Percentiles rank a stretch among this genome's conserved stretches.
Conservation (phyloP, 1,140 invertebrate species). For the Papilio polytes region DNA sequence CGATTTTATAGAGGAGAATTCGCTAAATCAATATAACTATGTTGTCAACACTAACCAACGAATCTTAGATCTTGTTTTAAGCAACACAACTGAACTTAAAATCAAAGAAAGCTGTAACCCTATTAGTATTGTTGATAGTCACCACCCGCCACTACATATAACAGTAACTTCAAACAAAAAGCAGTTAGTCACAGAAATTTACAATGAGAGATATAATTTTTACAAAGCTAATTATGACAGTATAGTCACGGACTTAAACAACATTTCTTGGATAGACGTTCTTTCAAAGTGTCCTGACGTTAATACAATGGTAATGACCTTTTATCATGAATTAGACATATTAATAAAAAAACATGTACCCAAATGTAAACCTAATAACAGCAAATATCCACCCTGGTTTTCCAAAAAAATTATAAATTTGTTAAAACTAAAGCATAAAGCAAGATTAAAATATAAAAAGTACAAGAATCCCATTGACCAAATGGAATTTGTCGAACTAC, state of each 20-base stretch:
- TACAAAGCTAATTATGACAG: slow-evolving; percentile 39
- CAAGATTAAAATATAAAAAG: slow-evolving; percentile 40
- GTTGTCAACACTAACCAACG: neutral
- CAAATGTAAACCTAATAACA: slow-evolving; percentile 36
- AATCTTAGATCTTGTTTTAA: slow-evolving; percentile 28
- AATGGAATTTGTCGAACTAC: slow-evolving; percentile 32
- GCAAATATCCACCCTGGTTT: slow-evolving; percentile 33
- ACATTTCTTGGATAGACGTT: slow-evolving; percentile 18
- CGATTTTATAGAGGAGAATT: neutral
- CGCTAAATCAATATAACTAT: neutral
- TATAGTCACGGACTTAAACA: slow-evolving; percentile 30
- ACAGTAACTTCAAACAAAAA: slow-evolving; percentile 11
- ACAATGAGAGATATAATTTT: slow-evolving; percentile 33
- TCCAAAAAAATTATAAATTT: slow-evolving; percentile 36
- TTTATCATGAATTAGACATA: slow-evolving; percentile 36
- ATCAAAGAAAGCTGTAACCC: slow-evolving; percentile 31
- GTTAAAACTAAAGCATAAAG: slow-evolving; percentile 43
- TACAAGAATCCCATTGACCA: slow-evolving; percentile 42
- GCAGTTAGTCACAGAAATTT: slow-evolving; percentile 1
- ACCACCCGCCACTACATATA: slow-evolving; percentile 38
- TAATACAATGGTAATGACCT: slow-evolving; percentile 39
- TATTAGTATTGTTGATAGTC: slow-evolving; percentile 37
- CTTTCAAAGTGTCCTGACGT: slow-evolving; percentile 2
- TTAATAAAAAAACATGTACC: slow-evolving; percentile 39
- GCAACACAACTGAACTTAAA: slow-evolving; percentile 10